Conservation (phyloP, 2,113 vertebrate genomes). For the Emydocephalus ijimae region DNA sequence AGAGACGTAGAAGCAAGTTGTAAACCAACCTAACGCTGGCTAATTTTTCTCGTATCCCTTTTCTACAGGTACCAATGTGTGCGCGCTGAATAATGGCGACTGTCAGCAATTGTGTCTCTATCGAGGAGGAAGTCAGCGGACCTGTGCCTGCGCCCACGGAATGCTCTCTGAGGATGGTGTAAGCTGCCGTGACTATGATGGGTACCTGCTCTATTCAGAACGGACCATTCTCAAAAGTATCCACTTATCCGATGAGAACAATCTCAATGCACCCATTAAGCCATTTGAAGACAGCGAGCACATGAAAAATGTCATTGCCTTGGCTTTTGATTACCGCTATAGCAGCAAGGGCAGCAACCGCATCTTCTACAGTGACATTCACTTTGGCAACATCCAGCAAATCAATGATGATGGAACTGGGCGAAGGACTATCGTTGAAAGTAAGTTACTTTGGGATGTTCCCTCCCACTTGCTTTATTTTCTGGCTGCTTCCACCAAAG, state of each 20-base stretch:
- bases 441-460: conserved; percentile 67
- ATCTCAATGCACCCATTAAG: conserved; percentile 92
- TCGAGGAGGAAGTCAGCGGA: conserved; percentile 75
- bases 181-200: conserved; percentile 89
- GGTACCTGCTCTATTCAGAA: conserved; percentile 95
- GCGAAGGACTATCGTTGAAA: conserved; percentile 90
- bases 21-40: not conserved
- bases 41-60: not conserved
- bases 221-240: conserved; percentile 97
- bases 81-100: conserved; percentile 84
- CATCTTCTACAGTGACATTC: conserved; percentile 97
- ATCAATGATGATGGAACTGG: conserved; percentile 88
- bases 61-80: conserved; percentile 86
- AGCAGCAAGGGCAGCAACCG: conserved; percentile 85
- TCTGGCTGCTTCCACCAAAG: not conserved
- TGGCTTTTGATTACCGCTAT: conserved; percentile 89
- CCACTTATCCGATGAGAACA: conserved; percentile 92
- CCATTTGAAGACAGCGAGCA: conserved; percentile 95
- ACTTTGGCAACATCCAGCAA: conserved; percentile 98
- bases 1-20: too few relatives aligned
- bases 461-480: not conserved
- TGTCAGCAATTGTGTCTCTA: conserved; percentile 95
- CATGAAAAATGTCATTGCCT: conserved; percentile 97
- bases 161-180: conserved; percentile 88
- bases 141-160: conserved; percentile 92